These are phyloP conservation scores for Sinhomidia bicolor DNA, from an alignment of 2,888 invertebrate genomes.

Conservation along the genomic window DNA sequence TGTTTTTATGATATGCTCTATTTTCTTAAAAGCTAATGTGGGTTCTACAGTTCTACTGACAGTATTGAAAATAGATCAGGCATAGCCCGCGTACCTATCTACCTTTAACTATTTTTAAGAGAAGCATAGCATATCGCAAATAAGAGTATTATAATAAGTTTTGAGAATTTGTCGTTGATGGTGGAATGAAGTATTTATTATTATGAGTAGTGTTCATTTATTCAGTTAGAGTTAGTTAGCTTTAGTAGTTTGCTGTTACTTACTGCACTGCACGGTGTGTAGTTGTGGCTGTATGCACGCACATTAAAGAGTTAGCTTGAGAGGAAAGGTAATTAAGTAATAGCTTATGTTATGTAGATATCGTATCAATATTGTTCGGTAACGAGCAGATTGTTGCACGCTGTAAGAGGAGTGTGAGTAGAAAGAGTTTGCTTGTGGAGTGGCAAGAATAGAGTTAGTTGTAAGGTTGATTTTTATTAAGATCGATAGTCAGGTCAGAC, in stretches of 20 bases:
- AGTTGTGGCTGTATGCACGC: neutral
- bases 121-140: neutral
- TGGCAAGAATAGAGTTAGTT: neutral
- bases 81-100: neutral
- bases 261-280: neutral
- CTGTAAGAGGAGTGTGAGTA: neutral
- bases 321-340: slow-evolving; percentile 17
- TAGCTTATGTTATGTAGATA: neutral
- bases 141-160: neutral
- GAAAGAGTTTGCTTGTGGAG: neutral
- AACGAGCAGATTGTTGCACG: neutral
- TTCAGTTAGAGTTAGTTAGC: neutral
- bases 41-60: neutral
- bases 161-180: neutral
- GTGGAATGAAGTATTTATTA: too few relatives aligned
- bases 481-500: too few relatives aligned
- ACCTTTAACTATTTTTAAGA: neutral
- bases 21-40: neutral
- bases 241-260: slow-evolving; percentile 10
- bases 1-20: neutral
- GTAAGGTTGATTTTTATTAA: neutral
- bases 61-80: neutral
- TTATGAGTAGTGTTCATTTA: too few relatives aligned
- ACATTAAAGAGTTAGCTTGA: neutral
- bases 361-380: neutral